These are phyloP conservation scores for Ceratina australensis DNA, from an alignment of 1,140 invertebrate species.

Conservation along the genomic window DNA sequence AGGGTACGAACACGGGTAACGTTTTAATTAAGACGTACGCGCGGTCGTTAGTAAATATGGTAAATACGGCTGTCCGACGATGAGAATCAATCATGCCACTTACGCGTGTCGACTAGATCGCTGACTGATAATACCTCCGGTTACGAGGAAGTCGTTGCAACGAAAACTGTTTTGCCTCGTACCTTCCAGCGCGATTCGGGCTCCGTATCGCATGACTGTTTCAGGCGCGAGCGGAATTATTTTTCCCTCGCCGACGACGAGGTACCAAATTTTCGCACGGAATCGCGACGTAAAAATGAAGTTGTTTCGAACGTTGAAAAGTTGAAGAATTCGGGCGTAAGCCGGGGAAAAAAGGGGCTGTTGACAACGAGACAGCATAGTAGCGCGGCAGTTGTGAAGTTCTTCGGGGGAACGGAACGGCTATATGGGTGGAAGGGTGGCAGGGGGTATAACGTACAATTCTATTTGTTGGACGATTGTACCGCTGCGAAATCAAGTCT, in stretches of 20 bases:
- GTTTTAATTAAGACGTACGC: conserved; percentile 69
- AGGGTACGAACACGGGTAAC: conserved; percentile 45
- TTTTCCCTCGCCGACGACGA: too few relatives aligned
- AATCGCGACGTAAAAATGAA: background rate
- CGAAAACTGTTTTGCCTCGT: conserved; percentile 33
- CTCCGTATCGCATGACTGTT: too few relatives aligned
- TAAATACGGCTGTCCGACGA: conserved; percentile 58
- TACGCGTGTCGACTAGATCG: conserved; percentile 63
- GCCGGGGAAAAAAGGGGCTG: conserved; percentile 56
- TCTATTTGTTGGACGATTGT: conserved; percentile 80
- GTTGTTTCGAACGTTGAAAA: background rate
- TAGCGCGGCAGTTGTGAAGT: conserved; percentile 70
- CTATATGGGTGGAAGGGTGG: conserved; percentile 3
- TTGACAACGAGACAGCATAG: conserved; percentile 70
- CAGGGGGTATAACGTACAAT: conserved; percentile 69
- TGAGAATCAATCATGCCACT: conserved; percentile 71
- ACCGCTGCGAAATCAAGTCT: conserved; percentile 79
- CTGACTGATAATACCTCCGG: conserved; percentile 56
- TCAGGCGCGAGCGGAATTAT: background rate
- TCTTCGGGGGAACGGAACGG: conserved; percentile 69
- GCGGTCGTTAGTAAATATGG: conserved; percentile 68
- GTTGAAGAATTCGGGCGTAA: conserved; percentile 52
- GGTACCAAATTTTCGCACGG: too few relatives aligned
- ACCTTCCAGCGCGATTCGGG: background rate
- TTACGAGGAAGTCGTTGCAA: conserved; percentile 19